Base-by-base conservation (phyloP, 2,888 invertebrate genomes). In the Eristalis intricaria region DNA sequence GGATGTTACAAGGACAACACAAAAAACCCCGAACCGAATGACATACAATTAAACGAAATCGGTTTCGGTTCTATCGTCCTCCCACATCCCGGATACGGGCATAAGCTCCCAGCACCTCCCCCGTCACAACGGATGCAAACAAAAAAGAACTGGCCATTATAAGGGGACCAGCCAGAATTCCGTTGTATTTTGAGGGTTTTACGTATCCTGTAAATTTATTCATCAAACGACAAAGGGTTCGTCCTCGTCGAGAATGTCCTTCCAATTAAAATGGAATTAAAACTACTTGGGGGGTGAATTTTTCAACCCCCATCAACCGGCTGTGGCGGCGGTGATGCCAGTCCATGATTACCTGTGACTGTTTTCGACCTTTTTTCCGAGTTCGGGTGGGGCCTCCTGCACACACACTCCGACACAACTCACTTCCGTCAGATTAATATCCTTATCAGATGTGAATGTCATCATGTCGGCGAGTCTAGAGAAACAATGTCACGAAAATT, bases 261-360 rank as follows among this genome's bases (percentile, higher is more conserved):
- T 86, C 60, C 82, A 86, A 86, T 86, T 86, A 82, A 82, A 86
- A 86, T 63, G 64, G 71, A 58, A 85, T 76, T 81, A 85, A 71
- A 76, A 85, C 66, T 85, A 68, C 71, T 58, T 50, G 50, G 40
- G 26, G 50, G 35, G 26, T 32, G 32, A 29, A 19, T 26, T 58
- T 35, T 60, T 61, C 26, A 11, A 15, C 11, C 11, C 32, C 26
- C 38, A 65, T 32, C 35, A 74, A 50, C 75, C 8, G 35, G 40
- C n/a, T n/a, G n/a, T n/a, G 38, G 11, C 11, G 38, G 38, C 1
- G 13, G 38, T 4, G 29, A 2, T 5, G 29, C 29, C 71, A 80
- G 69, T 64, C 70, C 75, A 76, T 64, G 64, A 76, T n/a, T 19
- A 32, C 65, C 38, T 38, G n/a, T 35, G 71, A 50, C 38, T 78